Evolutionary conservation across 2,888 invertebrate species (phyloP).

Genomic region (Melinaea menophilus): DNA sequence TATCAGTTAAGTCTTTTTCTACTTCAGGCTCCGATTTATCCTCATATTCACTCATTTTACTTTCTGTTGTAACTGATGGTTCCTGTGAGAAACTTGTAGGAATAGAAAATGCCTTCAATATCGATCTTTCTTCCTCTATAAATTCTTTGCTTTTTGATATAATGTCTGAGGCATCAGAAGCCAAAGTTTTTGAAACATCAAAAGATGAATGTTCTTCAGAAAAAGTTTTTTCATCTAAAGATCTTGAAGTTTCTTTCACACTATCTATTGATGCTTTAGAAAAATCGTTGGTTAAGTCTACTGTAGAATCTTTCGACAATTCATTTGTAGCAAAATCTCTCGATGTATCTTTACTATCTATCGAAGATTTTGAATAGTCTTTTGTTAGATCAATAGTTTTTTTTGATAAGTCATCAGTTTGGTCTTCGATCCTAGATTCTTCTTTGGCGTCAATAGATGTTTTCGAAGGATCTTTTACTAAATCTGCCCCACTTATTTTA

Average conservation of each 20-base stretch:
- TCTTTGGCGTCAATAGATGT: slow-evolving; percentile 66
- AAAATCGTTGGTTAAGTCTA: slow-evolving; percentile 66
- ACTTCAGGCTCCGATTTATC: slow-evolving; percentile 52
- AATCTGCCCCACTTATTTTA: slow-evolving; percentile 68
- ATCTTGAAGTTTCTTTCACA: slow-evolving; percentile 68
- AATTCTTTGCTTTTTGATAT: slow-evolving; percentile 64
- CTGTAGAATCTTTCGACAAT: slow-evolving; percentile 71
- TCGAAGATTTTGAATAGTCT: slow-evolving; percentile 72
- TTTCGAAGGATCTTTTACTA: slow-evolving; percentile 67
- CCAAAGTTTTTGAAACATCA: slow-evolving; percentile 70
- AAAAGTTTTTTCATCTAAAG: slow-evolving; percentile 70
- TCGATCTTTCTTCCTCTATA: slow-evolving; percentile 62
- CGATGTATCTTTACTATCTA: slow-evolving; percentile 73
- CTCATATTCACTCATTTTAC: slow-evolving; percentile 64
- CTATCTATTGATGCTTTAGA: slow-evolving; percentile 72
- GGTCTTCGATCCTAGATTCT: slow-evolving; percentile 60
- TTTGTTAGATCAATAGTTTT: slow-evolving; percentile 70
- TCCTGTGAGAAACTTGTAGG: slow-evolving; percentile 66
- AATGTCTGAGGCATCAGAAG: slow-evolving; percentile 69
- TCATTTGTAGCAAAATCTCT: slow-evolving; percentile 73
- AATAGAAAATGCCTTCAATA: slow-evolving; percentile 53
- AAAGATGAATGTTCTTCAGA: slow-evolving; percentile 74
- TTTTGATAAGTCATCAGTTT: slow-evolving; percentile 66
- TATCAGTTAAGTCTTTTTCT: slow-evolving; percentile 45
- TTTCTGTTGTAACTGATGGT: slow-evolving; percentile 66